Evolutionary conservation across 2,888 invertebrate genomes (phyloP).

Genomic region (Drosophila subsilvestris): DNA sequence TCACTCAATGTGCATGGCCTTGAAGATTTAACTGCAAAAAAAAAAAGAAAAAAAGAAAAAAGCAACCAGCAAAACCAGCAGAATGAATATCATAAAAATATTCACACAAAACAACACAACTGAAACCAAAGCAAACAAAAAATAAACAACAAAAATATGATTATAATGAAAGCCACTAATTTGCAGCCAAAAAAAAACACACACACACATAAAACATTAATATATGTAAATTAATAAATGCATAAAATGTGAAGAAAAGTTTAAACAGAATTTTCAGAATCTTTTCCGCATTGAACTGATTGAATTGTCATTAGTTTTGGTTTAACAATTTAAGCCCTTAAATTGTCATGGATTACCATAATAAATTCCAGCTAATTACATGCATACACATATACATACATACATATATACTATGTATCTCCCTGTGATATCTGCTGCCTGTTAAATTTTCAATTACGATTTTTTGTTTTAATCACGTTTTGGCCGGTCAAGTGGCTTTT

Average conservation of each 20-base stretch:
- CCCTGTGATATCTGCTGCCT: not conserved
- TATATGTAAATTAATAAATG: slow-evolving; percentile 34
- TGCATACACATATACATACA: not conserved
- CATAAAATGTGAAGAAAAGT: slow-evolving; percentile 43
- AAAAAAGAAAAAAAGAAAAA: slow-evolving; percentile 58
- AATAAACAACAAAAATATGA: slow-evolving; percentile 31
- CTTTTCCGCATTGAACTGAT: slow-evolving; percentile 18
- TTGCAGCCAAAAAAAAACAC: slow-evolving; percentile 48
- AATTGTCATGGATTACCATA: slow-evolving; percentile 13
- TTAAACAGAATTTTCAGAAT: slow-evolving; percentile 56
- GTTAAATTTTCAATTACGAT: slow-evolving; percentile 25
- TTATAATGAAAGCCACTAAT: slow-evolving; percentile 68
- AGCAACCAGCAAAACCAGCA: slow-evolving; percentile 27
- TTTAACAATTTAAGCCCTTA: slow-evolving; percentile 16
- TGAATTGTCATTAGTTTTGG: slow-evolving; percentile 22
- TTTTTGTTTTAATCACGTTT: slow-evolving; percentile 26
- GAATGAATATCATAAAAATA: slow-evolving; percentile 45
- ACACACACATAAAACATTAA: slow-evolving; percentile 12
- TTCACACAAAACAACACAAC: slow-evolving; percentile 49
- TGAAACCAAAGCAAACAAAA: slow-evolving; percentile 51
- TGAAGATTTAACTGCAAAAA: slow-evolving; percentile 69
- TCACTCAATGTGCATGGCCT: slow-evolving; percentile 69
- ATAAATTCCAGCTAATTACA: slow-evolving; percentile 18
- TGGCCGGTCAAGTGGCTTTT: slow-evolving; percentile 33
- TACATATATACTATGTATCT: not conserved